Percentiles rank a stretch among this genome's conserved stretches.
These are phyloP conservation scores for Sylvia borin DNA, from an alignment of 2,797 vertebrate genomes.

Conservation along the genomic window DNA sequence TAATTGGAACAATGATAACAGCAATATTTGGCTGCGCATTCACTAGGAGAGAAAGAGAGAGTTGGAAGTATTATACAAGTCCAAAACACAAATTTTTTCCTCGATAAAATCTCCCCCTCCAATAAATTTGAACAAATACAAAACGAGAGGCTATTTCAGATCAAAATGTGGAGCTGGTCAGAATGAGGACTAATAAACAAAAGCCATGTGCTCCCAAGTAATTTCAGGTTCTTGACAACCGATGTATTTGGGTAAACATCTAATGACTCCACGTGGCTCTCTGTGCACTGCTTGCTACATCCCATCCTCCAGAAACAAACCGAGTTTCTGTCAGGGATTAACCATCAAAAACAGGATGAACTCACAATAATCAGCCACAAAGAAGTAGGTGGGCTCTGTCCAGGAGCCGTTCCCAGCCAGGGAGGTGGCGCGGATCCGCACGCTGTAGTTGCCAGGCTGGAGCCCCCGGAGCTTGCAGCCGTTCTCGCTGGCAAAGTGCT, in stretches of 20 bases:
- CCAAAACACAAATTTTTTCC: not conserved
- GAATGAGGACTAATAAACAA: not conserved
- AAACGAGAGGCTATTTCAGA: not conserved
- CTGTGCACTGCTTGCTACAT: not conserved
- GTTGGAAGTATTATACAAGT: not conserved
- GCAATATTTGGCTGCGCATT: slow-evolving; percentile 79
- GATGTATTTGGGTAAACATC: not conserved
- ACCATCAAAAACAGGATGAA: fast-evolving
- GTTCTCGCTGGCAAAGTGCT: slow-evolving; percentile 78
- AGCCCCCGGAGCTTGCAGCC: slow-evolving; percentile 86
- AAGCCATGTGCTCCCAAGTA: not conserved
- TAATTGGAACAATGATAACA: slow-evolving; percentile 87
- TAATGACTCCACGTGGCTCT: not conserved
- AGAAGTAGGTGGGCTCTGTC: slow-evolving; percentile 88
- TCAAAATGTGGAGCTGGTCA: not conserved
- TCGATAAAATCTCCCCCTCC: not conserved
- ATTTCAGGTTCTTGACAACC: not conserved
- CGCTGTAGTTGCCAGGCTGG: slow-evolving; percentile 93
- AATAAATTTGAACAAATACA: not conserved
- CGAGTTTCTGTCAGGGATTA: not conserved
- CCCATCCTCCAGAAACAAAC: not conserved
- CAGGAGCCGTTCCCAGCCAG: slow-evolving; percentile 95
- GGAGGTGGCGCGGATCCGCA: slow-evolving; percentile 91
- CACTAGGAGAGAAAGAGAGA: slow-evolving; percentile 60
- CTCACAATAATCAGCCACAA: slow-evolving; percentile 89